Conservation (phyloP, 2,888 invertebrate species). For the Molanna angustata region DNA sequence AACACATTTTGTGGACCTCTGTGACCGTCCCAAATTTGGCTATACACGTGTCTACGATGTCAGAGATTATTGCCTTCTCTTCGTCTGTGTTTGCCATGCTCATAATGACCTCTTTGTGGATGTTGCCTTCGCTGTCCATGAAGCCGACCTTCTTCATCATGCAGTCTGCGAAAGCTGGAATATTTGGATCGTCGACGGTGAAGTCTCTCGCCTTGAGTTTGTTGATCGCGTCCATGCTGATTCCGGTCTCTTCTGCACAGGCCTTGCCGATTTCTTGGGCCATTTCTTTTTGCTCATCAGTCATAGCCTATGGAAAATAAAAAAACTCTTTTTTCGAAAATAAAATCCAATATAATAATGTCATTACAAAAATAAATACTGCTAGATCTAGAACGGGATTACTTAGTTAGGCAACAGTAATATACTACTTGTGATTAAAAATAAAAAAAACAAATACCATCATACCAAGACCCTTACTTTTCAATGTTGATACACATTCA, state of each 20-base stretch:
- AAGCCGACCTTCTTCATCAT: slow-evolving; percentile 51
- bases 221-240: slow-evolving; percentile 45
- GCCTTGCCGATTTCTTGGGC: slow-evolving; percentile 49
- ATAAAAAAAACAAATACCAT: too few species aligned
- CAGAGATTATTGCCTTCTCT: slow-evolving; percentile 48
- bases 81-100: slow-evolving; percentile 51
- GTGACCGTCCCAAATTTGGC: slow-evolving; percentile 49
- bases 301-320: slow-evolving; percentile 35
- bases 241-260: slow-evolving; percentile 46
- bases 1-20: slow-evolving; percentile 53
- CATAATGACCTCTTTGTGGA: slow-evolving; percentile 52
- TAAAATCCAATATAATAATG: too few species aligned
- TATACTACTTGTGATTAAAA: too few species aligned
- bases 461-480: too few species aligned
- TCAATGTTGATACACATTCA: too few species aligned
- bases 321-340: too few species aligned
- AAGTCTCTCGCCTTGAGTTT: slow-evolving; percentile 50
- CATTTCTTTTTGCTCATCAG: slow-evolving; percentile 51
- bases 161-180: slow-evolving; percentile 51
- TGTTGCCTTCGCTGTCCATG: slow-evolving; percentile 53
- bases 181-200: slow-evolving; percentile 44
- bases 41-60: slow-evolving; percentile 48
- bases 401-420: too few species aligned
- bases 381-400: too few species aligned
- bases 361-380: too few species aligned